phyloP scores from a whole-genome alignment of 2,797 vertebrate genomes.

The Mareca strepera region DNA sequence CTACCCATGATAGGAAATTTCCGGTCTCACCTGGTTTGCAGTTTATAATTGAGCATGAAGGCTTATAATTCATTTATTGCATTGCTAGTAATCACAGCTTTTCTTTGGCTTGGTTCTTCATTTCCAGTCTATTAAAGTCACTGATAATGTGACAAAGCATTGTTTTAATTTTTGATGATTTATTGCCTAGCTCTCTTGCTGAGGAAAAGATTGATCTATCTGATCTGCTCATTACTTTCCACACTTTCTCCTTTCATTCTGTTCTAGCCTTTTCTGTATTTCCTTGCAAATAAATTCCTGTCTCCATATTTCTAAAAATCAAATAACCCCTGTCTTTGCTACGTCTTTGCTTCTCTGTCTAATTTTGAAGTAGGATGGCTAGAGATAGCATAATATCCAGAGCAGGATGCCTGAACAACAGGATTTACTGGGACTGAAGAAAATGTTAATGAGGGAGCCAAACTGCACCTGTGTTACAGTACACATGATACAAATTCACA shows the following conservation, averaged over 20 bases:
- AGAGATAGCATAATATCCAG: background rate
- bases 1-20: background rate
- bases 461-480: background rate
- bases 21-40: accelerated
- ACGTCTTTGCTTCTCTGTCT: background rate
- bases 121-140: background rate
- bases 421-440: background rate
- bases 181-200: background rate
- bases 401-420: background rate
- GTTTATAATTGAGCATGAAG: background rate
- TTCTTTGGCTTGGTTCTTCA: background rate
- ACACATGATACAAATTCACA: background rate
- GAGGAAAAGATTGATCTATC: background rate
- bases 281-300: background rate
- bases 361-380: background rate
- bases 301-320: background rate
- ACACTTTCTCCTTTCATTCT: background rate
- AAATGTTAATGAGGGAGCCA: background rate
- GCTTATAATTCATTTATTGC: background rate
- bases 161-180: background rate
- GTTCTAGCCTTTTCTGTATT: background rate
- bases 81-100: background rate
- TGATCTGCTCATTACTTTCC: background rate
- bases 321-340: background rate
- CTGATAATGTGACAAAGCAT: background rate